phyloP scores from a whole-genome alignment of 2,888 invertebrate species.

The Andrena bicolor region DNA sequence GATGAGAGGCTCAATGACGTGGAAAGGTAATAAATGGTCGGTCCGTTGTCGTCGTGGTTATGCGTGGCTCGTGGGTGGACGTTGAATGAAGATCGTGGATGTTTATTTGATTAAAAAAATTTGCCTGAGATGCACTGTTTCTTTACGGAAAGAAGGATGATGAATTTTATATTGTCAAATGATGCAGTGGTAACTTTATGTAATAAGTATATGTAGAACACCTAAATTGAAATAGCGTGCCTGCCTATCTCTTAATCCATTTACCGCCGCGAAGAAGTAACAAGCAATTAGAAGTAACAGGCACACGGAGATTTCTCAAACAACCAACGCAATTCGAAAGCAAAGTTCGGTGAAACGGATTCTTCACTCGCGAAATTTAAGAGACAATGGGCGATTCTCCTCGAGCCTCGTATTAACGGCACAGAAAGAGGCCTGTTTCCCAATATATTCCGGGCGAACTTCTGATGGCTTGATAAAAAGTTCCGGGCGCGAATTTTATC shows the following conservation, averaged over 20 bases:
- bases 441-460: conserved; percentile 20
- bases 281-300: conserved; percentile 9
- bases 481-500: conserved; percentile 49
- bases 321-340: conserved; percentile 5
- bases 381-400: conserved; percentile 34
- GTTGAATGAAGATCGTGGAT: neutral
- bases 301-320: conserved; percentile 25
- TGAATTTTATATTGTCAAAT: too few species aligned
- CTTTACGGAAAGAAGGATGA: too few species aligned
- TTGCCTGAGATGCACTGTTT: too few species aligned
- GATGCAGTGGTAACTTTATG: too few species aligned
- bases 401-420: conserved; percentile 23
- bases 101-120: neutral
- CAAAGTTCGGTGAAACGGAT: conserved; percentile 46
- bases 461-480: conserved; percentile 41
- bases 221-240: too few species aligned
- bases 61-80: neutral
- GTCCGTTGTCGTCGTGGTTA: conserved; percentile 7
- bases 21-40: conserved; percentile 45
- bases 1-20: conserved; percentile 12
- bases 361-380: conserved; percentile 30
- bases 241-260: neutral
- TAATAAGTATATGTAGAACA: too few species aligned
- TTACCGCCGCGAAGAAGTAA: neutral
- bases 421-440: conserved; percentile 22